Percentiles rank a stretch among this genome's conserved stretches.
Evolutionary conservation across 2,797 vertebrate genomes (phyloP).

Genomic region (Sus cebifrons): DNA sequence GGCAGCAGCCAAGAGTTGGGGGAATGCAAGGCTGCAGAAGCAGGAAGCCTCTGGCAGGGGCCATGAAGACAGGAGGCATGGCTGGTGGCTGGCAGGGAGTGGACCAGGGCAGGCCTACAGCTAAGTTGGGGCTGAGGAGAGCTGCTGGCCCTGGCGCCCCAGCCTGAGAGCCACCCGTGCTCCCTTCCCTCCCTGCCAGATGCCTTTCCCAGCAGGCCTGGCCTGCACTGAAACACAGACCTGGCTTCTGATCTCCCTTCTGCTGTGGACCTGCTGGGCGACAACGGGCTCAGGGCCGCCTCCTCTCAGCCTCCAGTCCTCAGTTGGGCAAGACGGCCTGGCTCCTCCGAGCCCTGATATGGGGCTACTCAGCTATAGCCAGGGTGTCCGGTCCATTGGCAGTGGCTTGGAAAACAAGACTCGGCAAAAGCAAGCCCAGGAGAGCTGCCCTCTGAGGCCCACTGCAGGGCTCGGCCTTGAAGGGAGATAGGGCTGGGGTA

Average conservation of each 20-base stretch:
- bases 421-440: background rate
- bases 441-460: background rate
- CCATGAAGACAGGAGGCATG: background rate
- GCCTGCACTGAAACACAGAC: background rate
- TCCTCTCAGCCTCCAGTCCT: background rate
- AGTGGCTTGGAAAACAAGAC: background rate
- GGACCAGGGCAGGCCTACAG: background rate
- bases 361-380: background rate
- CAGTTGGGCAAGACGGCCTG: background rate
- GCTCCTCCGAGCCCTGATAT: background rate
- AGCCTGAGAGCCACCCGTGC: rapidly evolving
- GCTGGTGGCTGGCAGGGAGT: background rate
- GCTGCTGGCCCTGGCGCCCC: background rate
- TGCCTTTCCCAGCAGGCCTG: background rate
- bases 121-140: background rate
- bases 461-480: background rate
- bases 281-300: background rate
- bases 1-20: background rate
- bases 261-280: background rate
- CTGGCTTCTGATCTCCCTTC: background rate
- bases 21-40: background rate
- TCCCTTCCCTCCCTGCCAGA: background rate
- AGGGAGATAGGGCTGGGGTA: background rate
- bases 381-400: background rate
- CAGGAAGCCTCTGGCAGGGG: background rate